Evolutionary conservation across 2,888 invertebrate species (phyloP), one percentile per base, ranked within the genome.

Genomic region (Cheilosia vulpina): DNA sequence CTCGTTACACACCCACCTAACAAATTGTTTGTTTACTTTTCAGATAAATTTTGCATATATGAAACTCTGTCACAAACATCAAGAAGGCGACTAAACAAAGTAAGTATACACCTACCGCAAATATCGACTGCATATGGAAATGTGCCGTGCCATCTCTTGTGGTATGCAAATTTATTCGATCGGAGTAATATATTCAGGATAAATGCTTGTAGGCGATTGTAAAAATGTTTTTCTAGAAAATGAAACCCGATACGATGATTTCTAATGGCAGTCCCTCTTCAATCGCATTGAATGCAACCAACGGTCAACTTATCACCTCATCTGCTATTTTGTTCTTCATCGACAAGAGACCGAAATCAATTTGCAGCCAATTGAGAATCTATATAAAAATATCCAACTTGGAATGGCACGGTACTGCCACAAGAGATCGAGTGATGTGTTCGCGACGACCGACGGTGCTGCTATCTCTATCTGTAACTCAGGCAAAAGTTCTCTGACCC

Each of bases 401-500:
- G 13, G 24, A 13, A 68, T 19, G 19, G 2, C 17, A 55, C n/a
- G n/a, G 9, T 38, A 47, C 24, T 4, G 60, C 34, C 6, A 21
- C 62, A n/a, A 60, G 31, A 50, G 15, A 72, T 2, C 17, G 47
- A 47, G 17, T 53, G 41, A 6, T 72, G 34, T 79, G 27, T 65
- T 11, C 45, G 7, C 41, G 47, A 27, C 34, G 43, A 21, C 6
- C 27, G 24, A 58, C 24, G 63, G 71, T 24, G 65, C n/a, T 57
- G 45, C 60, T 82, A 63, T 79, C 57, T 83, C 19, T 52, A n/a
- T 21, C 50, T 21, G 17, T 55, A 60, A 63, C 45, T 31, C 69
- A 84, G 75, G 84, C 80, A 71, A 80, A 84, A 75, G 80, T 80
- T 71, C 55, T 84, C 80, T 84, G 84, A 84, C 84, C 84, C 75